Percentiles rank a stretch among this genome's conserved stretches.
Evolutionary conservation across 2,113 vertebrate genomes (phyloP).

Genomic region (Xiphophorus couchianus): DNA sequence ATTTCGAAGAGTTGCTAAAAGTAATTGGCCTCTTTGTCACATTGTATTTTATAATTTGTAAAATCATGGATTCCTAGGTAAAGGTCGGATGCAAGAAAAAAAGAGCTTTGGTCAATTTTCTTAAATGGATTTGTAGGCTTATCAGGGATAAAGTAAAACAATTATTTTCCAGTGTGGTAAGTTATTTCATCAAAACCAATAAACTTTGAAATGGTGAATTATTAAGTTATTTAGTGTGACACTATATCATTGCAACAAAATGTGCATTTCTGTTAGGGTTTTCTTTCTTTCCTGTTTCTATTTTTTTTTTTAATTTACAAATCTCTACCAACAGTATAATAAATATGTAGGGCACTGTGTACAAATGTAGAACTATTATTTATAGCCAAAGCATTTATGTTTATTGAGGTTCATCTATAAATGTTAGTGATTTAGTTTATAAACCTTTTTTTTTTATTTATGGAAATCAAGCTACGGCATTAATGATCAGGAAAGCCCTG

Average conservation of each 20-base stretch:
- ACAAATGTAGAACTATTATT: no score
- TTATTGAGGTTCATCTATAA: not conserved
- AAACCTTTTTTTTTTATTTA: not conserved
- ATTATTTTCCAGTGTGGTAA: no score
- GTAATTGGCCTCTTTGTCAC: not conserved
- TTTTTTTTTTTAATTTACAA: not conserved
- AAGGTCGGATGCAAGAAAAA: no score
- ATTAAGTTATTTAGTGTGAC: no score
- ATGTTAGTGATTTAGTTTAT: not conserved
- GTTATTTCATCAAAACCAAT: no score
- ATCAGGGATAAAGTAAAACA: no score
- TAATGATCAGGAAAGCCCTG: slow-evolving; percentile 60
- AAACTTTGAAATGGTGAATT: no score
- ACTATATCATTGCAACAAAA: no score
- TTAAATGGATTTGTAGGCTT: no score
- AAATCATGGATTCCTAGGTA: no score
- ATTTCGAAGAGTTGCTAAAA: not conserved
- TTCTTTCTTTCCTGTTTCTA: not conserved
- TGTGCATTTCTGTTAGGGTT: no score
- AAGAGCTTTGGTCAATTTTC: no score
- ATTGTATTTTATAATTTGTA: not conserved
- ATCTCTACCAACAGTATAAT: not conserved
- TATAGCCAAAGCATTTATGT: not conserved
- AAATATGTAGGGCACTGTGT: not conserved
- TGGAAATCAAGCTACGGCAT: slow-evolving; percentile 23